These are phyloP conservation scores for Cyanocitta stelleri DNA, from an alignment of 2,113 vertebrate genomes.

Conservation along the genomic window DNA sequence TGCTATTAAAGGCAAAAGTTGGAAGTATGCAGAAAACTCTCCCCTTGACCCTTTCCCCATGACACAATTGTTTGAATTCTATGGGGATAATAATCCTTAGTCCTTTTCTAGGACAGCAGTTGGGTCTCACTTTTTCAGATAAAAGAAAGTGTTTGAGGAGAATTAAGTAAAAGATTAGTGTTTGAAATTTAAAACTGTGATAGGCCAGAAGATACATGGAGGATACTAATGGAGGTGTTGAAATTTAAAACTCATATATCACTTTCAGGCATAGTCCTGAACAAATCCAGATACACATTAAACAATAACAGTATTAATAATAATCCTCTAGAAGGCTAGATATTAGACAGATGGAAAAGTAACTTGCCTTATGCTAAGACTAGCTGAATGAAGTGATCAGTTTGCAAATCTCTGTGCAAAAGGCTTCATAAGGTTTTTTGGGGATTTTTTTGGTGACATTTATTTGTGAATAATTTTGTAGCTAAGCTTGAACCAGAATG, in stretches of 20 bases:
- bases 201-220: not conserved
- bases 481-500: not conserved
- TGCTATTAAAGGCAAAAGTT: not conserved
- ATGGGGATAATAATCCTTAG: not conserved
- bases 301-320: not conserved
- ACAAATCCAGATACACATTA: not conserved
- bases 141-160: not conserved
- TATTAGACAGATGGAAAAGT: not conserved
- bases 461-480: not conserved
- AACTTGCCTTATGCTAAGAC: not conserved
- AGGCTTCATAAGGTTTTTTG: not conserved
- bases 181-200: not conserved
- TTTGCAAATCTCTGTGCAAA: not conserved
- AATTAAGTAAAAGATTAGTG: not conserved
- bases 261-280: not conserved
- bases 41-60: not conserved
- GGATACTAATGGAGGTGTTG: not conserved
- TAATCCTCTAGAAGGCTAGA: not conserved
- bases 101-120: not conserved
- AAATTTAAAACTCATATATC: not conserved
- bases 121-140: not conserved
- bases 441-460: not conserved
- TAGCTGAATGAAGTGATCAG: not conserved
- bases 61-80: not conserved
- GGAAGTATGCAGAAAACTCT: not conserved